Conservation (phyloP, 2,113 vertebrate species). For the Chaenocephalus aceratus region DNA sequence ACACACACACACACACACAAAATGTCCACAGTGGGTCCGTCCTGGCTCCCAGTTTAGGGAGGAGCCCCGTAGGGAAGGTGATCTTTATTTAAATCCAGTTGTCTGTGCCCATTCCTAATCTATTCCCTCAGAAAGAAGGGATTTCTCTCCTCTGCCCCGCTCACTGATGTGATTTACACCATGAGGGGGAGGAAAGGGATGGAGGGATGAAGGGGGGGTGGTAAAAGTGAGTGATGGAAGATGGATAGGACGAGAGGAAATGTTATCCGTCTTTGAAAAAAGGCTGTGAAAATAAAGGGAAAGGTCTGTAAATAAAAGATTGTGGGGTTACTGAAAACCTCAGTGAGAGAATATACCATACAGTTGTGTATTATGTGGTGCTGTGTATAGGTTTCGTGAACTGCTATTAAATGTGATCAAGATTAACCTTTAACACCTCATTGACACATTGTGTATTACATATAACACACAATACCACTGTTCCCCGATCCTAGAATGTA, state of each 20-base stretch:
- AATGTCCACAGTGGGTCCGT: constrained; percentile 31
- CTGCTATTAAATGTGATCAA: background rate
- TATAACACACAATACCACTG: background rate
- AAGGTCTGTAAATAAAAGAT: constrained; percentile 45
- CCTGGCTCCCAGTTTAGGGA: constrained; percentile 49
- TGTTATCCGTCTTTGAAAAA: constrained; percentile 60
- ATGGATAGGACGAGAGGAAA: constrained; percentile 54
- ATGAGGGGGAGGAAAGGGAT: constrained; percentile 20
- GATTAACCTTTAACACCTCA: background rate
- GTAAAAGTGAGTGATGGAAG: constrained; percentile 67
- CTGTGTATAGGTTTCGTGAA: background rate
- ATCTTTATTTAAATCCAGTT: constrained; percentile 79
- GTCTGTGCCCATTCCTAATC: constrained; percentile 72
- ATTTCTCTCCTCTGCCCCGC: constrained; percentile 47
- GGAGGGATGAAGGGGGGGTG: constrained; percentile 34
- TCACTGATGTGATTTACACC: constrained; percentile 71
- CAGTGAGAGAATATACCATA: background rate
- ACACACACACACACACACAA: background rate
- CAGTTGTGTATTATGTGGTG: background rate
- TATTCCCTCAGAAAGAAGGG: constrained; percentile 67
- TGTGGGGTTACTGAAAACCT: constrained; percentile 6
- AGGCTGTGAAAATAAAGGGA: constrained; percentile 35
- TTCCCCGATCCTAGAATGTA: too few relatives aligned
- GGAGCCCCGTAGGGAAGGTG: constrained; percentile 58
- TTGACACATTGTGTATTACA: background rate